These are phyloP conservation scores for Dynastes grantii DNA, from an alignment of 2,888 invertebrate species.

Conservation along the genomic window DNA sequence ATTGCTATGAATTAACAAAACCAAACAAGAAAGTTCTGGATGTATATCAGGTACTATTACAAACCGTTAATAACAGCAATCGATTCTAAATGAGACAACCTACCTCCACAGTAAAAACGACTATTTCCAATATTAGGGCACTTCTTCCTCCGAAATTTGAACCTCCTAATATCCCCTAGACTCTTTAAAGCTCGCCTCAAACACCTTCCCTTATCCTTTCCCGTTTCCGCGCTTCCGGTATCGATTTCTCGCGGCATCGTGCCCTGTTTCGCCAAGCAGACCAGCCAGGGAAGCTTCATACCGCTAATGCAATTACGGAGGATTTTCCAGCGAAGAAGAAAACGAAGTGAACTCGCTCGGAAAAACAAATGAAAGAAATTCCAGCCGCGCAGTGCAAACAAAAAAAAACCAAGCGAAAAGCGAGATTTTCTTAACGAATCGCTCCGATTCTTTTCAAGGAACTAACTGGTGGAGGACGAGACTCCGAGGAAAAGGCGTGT, in stretches of 20 bases:
- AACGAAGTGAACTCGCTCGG: background rate
- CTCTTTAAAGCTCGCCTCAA: constrained; percentile 46
- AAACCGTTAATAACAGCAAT: too few relatives aligned
- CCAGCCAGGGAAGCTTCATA: constrained; percentile 64
- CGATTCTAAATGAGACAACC: background rate
- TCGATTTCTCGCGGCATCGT: constrained; percentile 47
- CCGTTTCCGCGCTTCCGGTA: background rate
- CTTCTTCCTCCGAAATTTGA: constrained; percentile 11
- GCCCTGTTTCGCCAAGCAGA: constrained; percentile 58
- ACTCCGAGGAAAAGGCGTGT: background rate
- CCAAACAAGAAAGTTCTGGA: too few relatives aligned
- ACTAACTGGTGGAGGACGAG: background rate
- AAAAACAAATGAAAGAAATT: too few relatives aligned
- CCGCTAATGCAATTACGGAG: constrained; percentile 9
- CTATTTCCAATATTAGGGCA: background rate
- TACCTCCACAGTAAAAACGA: constrained; percentile 37
- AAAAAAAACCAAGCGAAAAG: background rate
- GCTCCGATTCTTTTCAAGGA: background rate
- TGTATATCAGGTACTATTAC: too few relatives aligned
- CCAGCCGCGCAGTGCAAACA: background rate
- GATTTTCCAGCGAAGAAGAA: background rate
- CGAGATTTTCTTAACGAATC: background rate
- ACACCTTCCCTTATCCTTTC: constrained; percentile 38
- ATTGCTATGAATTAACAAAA: too few relatives aligned
- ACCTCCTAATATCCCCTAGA: background rate